Base-by-base conservation (phyloP, 2,797 vertebrate genomes). In the Sciaenops ocellatus region DNA sequence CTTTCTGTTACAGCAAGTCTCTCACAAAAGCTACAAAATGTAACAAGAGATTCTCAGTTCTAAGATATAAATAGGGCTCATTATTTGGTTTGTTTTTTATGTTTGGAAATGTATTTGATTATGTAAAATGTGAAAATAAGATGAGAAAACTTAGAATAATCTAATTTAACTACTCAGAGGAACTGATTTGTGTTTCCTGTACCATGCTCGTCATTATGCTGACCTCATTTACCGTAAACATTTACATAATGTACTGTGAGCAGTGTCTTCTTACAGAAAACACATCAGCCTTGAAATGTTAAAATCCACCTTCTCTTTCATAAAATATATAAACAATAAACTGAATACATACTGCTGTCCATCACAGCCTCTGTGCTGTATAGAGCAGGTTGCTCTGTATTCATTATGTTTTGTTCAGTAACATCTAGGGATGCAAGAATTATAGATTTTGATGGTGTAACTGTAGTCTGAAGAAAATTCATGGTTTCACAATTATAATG, bases 201-300 rank as follows among this genome's bases (percentile, higher is more conserved):
- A 38, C 10, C 6, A 8, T n/a, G 17, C 24, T 63, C 0, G 0
- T 61, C 34, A 65, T 6, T 6, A 42, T 17, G 20, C 3, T 34
- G 72, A 78, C 61, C 38, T 78, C 11, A 52, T 79, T 79, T 73
- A 51, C 70, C 55, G 28, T 76, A 63, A 69, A 68, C 22, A 9
- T 38, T 30, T 30, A 30, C 30, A 30, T 38, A 9, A 7, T 9
- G 34, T 28, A 42, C 28, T 54, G 24, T 4, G 41, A 56, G 42
- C 11, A 17, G 26, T 2, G n/a, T 60, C 59, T 12, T 30, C 46
- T 50, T 22, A n/a, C 61, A 74, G 44, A 69, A 73, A 67, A 56
- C 9, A 38, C 26, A 77, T 22, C 26, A 10, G 48, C 44, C 22
- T 28, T 62, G 61, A 59, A 59, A 47, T 42, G 13, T 46, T 13